Conservation (phyloP, 2,113 vertebrate genomes). For the Microtus montanus region DNA sequence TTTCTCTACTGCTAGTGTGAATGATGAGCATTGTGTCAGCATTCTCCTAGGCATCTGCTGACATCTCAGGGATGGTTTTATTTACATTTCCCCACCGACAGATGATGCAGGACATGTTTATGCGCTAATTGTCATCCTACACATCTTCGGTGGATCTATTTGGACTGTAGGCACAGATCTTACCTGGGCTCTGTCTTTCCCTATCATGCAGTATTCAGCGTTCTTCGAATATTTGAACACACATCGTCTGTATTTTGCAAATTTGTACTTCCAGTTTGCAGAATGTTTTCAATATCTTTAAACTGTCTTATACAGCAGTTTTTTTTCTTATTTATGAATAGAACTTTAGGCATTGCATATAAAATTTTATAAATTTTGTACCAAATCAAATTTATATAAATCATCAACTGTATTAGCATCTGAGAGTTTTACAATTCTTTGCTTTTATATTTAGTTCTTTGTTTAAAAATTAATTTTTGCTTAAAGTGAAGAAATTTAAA, state of each 20-base stretch:
- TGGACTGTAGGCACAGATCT: neutral
- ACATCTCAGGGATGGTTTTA: neutral
- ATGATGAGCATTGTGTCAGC: neutral
- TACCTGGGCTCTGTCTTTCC: neutral
- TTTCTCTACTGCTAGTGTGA: neutral
- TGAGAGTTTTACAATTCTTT: neutral
- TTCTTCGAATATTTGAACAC: neutral
- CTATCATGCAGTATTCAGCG: neutral
- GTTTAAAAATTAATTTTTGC: neutral
- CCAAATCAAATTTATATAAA: neutral
- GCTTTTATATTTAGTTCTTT: neutral
- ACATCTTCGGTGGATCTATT: neutral
- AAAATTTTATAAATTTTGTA: neutral
- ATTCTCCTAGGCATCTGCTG: neutral
- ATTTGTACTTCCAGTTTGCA: neutral
- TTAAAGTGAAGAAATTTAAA: neutral
- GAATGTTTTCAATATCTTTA: neutral
- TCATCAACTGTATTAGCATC: neutral
- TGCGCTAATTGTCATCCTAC: neutral
- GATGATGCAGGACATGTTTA: neutral
- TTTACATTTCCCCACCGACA: neutral
- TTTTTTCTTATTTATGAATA: neutral
- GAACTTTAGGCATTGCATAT: neutral
- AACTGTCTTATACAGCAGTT: neutral
- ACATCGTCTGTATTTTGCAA: neutral